These are phyloP conservation scores for Paramuricea clavata DNA, from an alignment of 92 coral and sea anemone species.

Conservation along the genomic window DNA sequence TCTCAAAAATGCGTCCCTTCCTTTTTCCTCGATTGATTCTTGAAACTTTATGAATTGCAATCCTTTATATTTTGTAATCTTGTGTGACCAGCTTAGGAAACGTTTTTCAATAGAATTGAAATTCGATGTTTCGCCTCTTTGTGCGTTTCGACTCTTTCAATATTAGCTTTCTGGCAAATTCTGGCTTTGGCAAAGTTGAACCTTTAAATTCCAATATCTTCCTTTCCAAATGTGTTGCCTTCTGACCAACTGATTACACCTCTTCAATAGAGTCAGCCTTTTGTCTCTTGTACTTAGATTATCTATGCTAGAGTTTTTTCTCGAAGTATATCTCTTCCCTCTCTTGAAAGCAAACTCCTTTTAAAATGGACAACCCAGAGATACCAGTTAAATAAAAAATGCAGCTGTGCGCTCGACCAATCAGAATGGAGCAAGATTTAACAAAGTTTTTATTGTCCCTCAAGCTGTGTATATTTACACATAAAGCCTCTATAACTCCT, in stretches of 20 bases:
- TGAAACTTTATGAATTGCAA: too few species aligned
- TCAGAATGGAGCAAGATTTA: neutral
- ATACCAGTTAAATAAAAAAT: slow-evolving; percentile 31
- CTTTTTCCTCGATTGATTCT: too few species aligned
- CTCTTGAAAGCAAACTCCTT: neutral
- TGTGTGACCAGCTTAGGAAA: too few species aligned
- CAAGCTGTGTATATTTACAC: slow-evolving; percentile 38
- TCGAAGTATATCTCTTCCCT: neutral
- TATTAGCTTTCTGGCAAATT: too few species aligned
- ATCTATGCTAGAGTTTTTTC: neutral
- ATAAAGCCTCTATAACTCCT: slow-evolving; percentile 20
- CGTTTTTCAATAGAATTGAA: too few species aligned
- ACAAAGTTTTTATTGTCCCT: slow-evolving; percentile 36
- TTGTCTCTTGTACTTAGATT: neutral
- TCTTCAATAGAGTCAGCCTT: neutral
- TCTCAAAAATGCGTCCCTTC: neutral
- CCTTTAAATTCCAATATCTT: too few species aligned
- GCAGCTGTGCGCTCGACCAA: slow-evolving; percentile 46
- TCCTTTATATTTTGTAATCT: too few species aligned
- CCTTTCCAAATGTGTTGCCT: neutral
- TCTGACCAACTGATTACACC: neutral
- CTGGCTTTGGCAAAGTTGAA: too few species aligned
- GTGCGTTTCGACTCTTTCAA: too few species aligned
- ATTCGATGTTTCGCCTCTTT: too few species aligned
- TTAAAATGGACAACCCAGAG: slow-evolving; percentile 28